Conservation (phyloP, 1,140 invertebrate species). For the Thaumetopoea pityocampa region DNA sequence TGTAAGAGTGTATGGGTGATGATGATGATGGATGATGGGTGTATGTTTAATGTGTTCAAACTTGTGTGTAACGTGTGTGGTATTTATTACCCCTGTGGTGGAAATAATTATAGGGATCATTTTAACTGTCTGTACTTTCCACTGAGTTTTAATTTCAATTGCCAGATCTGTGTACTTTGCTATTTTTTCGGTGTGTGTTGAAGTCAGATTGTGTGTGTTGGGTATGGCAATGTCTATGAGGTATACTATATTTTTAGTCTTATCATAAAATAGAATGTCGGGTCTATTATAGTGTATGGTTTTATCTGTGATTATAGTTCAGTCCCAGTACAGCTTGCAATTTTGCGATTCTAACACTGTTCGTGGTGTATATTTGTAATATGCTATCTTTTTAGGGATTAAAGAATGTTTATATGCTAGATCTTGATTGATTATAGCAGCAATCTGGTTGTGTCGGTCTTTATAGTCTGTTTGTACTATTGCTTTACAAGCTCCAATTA, state of each 20-base stretch:
- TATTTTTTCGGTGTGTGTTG: constrained; percentile 11
- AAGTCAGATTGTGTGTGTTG: constrained; percentile 4
- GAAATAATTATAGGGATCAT: constrained; percentile 22
- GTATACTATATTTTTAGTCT: constrained; percentile 7
- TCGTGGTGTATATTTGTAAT: constrained; percentile 16
- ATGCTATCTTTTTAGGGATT: constrained; percentile 6
- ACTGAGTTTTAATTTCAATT: constrained; percentile 14
- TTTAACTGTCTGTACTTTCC: constrained; percentile 4
- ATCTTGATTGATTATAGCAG: constrained; percentile 19
- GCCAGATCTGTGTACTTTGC: constrained; percentile 15
- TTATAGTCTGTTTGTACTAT: constrained; percentile 20
- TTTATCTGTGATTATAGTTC: constrained; percentile 20
- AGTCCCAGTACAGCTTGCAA: constrained; percentile 16
- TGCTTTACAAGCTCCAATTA: constrained; percentile 15
- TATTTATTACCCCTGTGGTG: constrained; percentile 20
- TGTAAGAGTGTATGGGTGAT: constrained; percentile 9
- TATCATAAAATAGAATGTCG: constrained; percentile 14
- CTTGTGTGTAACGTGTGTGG: constrained; percentile 14
- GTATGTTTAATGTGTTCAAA: constrained; percentile 12
- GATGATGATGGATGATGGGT: too few species aligned
- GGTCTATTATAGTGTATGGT: constrained; percentile 18
- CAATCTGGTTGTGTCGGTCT: constrained; percentile 20
- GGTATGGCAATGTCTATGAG: constrained; percentile 20
- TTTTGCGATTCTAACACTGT: constrained; percentile 3
- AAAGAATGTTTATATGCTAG: constrained; percentile 14